Evolutionary conservation across 2,888 invertebrate genomes (phyloP).

Genomic region (Thereva nobilitata): DNA sequence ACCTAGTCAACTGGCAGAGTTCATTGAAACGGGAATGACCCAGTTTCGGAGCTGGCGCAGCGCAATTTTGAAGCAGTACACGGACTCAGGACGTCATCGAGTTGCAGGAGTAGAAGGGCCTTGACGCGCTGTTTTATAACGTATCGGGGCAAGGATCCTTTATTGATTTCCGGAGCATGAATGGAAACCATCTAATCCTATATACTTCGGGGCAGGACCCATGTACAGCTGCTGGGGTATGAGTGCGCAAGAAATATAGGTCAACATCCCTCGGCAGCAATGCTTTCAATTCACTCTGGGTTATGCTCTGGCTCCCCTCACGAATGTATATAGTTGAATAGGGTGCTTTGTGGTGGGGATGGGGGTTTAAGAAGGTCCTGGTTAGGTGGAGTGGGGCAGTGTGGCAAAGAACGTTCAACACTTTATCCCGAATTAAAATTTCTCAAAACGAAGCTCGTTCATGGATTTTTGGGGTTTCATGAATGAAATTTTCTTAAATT

Average conservation of each 20-base stretch:
- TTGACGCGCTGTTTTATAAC: conserved; percentile 9
- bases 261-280: conserved; percentile 51
- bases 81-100: conserved; percentile 1
- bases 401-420: too few species aligned
- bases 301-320: neutral
- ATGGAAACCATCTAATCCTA: conserved; percentile 1
- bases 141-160: neutral
- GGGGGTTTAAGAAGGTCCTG: too few species aligned
- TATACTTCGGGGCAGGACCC: neutral
- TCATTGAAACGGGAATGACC: conserved; percentile 20
- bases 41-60: conserved; percentile 11
- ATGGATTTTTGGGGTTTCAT: too few species aligned
- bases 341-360: too few species aligned
- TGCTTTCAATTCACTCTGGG: conserved; percentile 9
- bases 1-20: conserved; percentile 1
- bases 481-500: too few species aligned
- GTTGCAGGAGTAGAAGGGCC: neutral
- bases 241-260: conserved; percentile 53
- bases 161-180: conserved; percentile 23
- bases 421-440: too few species aligned
- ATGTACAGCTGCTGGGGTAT: neutral
- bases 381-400: too few species aligned
- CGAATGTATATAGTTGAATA: too few species aligned
- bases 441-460: too few species aligned
- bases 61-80: neutral